Evolutionary conservation across 2,797 vertebrate genomes (phyloP), one percentile per base, ranked within the genome.

Genomic region (Atherinosoma microstoma): DNA sequence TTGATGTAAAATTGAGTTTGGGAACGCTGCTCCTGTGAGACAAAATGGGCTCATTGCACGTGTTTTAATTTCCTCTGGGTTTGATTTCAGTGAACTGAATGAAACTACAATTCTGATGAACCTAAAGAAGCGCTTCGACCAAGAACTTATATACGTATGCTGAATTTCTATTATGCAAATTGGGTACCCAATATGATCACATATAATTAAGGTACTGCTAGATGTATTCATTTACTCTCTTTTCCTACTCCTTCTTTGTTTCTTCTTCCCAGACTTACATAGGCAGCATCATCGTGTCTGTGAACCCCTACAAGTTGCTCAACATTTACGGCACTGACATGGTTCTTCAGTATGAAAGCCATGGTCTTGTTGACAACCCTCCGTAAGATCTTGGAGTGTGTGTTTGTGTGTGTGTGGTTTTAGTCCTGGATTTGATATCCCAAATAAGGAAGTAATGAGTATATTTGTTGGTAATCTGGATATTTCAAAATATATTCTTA

Each of bases 301-400:
- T 99, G 85, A 99, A 99, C 80, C 98, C 98, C 0, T 99, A 99
- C 85, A 96, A 91, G 85, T 91, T 99, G 94, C 95, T 94, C 62
- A 95, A 97, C 84, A 96, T 98, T 84, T 99, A 99, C 0, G 97
- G 98, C 63, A 97, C 94, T 0, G 97, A 99, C 84, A 90, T 96
- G 84, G 97, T 99, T 83, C 94, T 95, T 71, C 95, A 96, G 88
- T 98, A 99, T 0, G 95, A 95, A 3, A 96, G 97, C 20, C 95
- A 91, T 62, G 94, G 96, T n/a, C 89, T 98, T 80, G 93, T 93
- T 24, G 97, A 99, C 84, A 99, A 98, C 53, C 97, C 98, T 0
- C 98, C 98, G 98, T 99, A 93, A 98, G 98, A 82, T 49, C 58
- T 51, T 47, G 16, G 32, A 68, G 35, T 73, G 49, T 73, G 29